Evolutionary conservation across 2,113 vertebrate species (phyloP), one percentile per base, ranked within the genome.

Genomic region (Setophaga petechia): DNA sequence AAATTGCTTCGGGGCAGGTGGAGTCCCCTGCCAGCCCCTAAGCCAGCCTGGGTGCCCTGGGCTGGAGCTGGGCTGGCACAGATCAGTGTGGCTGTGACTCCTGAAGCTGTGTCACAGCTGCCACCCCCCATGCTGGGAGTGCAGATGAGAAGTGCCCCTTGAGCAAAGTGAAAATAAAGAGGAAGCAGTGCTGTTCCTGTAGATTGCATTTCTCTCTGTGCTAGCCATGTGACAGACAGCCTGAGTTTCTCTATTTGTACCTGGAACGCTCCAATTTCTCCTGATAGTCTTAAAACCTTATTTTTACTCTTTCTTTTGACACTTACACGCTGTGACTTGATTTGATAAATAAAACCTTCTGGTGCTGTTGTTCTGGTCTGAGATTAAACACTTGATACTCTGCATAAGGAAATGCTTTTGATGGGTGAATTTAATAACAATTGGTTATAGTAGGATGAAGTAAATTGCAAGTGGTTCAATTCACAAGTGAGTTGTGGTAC

Each of bases 281-380:
- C 94, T 4, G 54, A 78, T 95, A 91, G 78, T 91, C 95, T 94
- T 59, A 75, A 95, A 96, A 81, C 75, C 87, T 93, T 96, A 86
- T 96, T 97, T 97, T 95, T 81, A 90, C 87, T 91, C 94, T 95
- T 81, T 75, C 94, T 93, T 95, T 95, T 94, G 95, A 96, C 90
- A 95, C 94, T 91, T 92, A 96, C 91, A 80, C 55, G 44, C 93
- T 28, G 41, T 90, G 96, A 89, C 73, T 94, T 78, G 85, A 95
- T 94, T 95, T 91, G 77, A 95, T 95, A 96, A 97, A 97, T 97
- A 97, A 97, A 95, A 87, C 78, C 94, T 78, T 86, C 94, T 95
- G 87, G 77, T 87, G 87, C 83, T 87, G 77, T 83, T 95, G 80
- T 92, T 92, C 74, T 10, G 69, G 54, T 69, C 89, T 91, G 93